Evolutionary conservation across 2,888 invertebrate genomes (phyloP).

Genomic region (Tetheella fluctuosa): DNA sequence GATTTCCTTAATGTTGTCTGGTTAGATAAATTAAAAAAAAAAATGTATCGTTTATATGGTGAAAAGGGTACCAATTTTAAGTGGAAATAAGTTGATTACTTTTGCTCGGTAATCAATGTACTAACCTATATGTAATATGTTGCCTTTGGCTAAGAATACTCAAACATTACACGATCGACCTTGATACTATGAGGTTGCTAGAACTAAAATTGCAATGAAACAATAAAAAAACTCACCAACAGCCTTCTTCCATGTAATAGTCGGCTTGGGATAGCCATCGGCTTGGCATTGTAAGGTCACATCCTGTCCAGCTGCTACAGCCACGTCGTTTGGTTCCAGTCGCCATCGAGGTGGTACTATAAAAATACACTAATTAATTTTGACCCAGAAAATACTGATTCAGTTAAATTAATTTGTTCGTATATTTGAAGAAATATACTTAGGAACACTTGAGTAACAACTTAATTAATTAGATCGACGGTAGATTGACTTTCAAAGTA

Average conservation of each 20-base stretch:
- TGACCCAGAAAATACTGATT: too few species aligned
- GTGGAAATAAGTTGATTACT: too few species aligned
- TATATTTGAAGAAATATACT: too few species aligned
- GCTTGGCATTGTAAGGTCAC: slow-evolving; percentile 94
- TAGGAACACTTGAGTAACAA: too few species aligned
- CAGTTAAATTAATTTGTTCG: too few species aligned
- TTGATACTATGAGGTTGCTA: not conserved
- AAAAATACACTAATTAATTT: not conserved
- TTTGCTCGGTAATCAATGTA: too few species aligned
- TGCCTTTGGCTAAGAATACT: too few species aligned
- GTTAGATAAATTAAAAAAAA: too few species aligned
- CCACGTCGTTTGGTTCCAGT: slow-evolving; percentile 92
- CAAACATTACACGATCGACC: not conserved
- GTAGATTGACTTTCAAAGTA: slow-evolving; percentile 1
- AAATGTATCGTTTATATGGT: too few species aligned
- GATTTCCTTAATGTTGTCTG: not conserved
- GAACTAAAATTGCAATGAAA: not conserved
- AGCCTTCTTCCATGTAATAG: slow-evolving; percentile 95
- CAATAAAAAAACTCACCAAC: slow-evolving; percentile 85
- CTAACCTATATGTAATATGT: too few species aligned
- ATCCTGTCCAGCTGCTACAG: slow-evolving; percentile 92
- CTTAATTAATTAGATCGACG: too few species aligned
- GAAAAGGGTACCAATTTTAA: too few species aligned
- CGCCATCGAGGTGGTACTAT: slow-evolving; percentile 95
- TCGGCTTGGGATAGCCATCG: slow-evolving; percentile 95